phyloP scores from a whole-genome alignment of 2,888 invertebrate genomes.

The Ctena decussata region DNA sequence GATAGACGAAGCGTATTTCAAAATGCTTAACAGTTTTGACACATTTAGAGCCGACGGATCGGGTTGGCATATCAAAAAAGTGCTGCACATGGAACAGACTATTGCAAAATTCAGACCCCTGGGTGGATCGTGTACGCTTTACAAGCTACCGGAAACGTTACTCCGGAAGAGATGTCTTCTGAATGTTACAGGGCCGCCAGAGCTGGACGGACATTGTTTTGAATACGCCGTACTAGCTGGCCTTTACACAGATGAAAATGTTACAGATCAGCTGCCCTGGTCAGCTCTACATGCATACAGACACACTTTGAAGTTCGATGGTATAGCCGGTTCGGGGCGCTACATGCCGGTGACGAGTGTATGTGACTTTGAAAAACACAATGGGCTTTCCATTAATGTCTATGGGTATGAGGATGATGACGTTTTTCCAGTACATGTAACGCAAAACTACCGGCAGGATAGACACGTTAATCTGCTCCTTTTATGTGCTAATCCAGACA shows the following conservation, averaged over 20 bases:
- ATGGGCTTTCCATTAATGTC: neutral
- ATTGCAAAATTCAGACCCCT: neutral
- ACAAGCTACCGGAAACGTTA: neutral
- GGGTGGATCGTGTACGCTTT: neutral
- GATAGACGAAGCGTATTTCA: constrained; percentile 3
- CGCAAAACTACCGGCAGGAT: neutral
- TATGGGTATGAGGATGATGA: neutral
- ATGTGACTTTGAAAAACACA: neutral
- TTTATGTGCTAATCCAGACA: neutral
- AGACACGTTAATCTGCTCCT: constrained; percentile 4
- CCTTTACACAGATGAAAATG: neutral
- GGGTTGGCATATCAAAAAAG: neutral
- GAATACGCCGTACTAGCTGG: neutral
- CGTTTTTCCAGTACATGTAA: neutral
- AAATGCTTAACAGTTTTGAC: neutral
- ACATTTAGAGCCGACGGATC: neutral
- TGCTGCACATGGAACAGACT: neutral
- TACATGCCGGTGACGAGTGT: neutral
- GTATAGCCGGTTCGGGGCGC: neutral
- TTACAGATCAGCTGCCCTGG: neutral
- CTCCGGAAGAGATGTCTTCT: neutral
- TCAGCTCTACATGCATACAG: neutral
- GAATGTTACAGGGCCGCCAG: neutral
- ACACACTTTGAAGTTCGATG: neutral
- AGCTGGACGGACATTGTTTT: neutral